Evolutionary conservation across 1,140 invertebrate genomes (phyloP), one percentile per base, ranked within the genome.

Genomic region (Pogonognathellus flavescens): DNA sequence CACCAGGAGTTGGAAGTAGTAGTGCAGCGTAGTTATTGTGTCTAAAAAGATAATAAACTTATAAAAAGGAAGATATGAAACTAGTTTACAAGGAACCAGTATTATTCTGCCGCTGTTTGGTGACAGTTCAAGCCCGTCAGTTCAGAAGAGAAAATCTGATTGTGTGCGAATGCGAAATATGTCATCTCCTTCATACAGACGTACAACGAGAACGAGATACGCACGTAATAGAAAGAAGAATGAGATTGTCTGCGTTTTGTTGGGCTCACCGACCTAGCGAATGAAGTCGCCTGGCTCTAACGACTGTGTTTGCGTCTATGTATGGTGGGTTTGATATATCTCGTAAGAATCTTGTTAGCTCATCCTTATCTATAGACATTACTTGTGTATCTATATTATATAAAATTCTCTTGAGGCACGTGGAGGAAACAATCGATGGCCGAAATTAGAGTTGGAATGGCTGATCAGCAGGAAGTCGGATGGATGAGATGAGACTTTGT

Each of bases 371-470:
- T 41, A 41, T 41, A 41, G 31, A 41, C 31, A 41, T 41, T 41
- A 41, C 31, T 41, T 76, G 31, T 76, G 25, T 76, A 50, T 18
- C 59, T 18, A 57, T 57, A n/a, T 25, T 76, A 31, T 76, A 76
- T 76, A 76, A 76, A 76, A 50, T 18, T 76, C 70, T 76, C 31
- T 49, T 76, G 70, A 76, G 50, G 80, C 80, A 81, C 80, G 80
- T 81, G 80, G 80, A 81, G 80, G 80, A 81, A 81, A 80, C 72
- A 80, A 81, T 81, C 80, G 80, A 81, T 81, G 80, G 80, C 80
- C 80, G 80, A 81, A 81, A 81, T 81, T 81, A 81, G 52, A 81
- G 53, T 55, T 81, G 52, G 80, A 81, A 81, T 81, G 80, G 80
- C 55, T 81, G 80, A 81, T 81, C 80, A 81, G 80, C 80, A 81